Conservation (phyloP, 2,113 vertebrate species). For the Sciurus niger region DNA sequence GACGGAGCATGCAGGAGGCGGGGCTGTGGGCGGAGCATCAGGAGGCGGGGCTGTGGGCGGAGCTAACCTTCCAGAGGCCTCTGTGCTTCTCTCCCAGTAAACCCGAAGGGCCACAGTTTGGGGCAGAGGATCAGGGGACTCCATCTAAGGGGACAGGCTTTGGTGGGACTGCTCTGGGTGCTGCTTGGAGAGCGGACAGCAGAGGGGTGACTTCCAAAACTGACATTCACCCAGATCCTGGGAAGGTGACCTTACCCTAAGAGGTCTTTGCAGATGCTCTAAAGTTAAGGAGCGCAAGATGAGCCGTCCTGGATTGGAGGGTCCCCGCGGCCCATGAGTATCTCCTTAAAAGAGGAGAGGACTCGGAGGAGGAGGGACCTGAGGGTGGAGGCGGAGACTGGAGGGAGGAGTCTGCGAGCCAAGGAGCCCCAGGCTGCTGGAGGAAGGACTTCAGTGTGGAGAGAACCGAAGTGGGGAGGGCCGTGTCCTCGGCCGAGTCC, state of each 20-base stretch:
- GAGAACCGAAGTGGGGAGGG: no score
- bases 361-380: no score
- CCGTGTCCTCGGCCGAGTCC: no score
- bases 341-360: no score
- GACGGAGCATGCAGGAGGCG: not conserved
- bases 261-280: not conserved
- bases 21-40: not conserved
- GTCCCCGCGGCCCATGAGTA: rapidly evolving
- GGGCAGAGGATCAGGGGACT: no score
- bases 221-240: rapidly evolving
- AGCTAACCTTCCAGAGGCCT: not conserved
- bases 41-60: not conserved
- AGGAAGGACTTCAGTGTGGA: no score
- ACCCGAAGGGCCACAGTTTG: not conserved
- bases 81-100: not conserved
- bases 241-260: no score
- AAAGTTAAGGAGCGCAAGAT: not conserved
- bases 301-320: not conserved
- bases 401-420: no score
- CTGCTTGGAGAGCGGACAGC: not conserved
- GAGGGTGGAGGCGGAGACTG: no score
- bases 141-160: not conserved
- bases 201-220: not conserved
- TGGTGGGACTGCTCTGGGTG: not conserved
- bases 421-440: no score